Conservation (phyloP, 2,113 vertebrate genomes). For the Morone chrysops region DNA sequence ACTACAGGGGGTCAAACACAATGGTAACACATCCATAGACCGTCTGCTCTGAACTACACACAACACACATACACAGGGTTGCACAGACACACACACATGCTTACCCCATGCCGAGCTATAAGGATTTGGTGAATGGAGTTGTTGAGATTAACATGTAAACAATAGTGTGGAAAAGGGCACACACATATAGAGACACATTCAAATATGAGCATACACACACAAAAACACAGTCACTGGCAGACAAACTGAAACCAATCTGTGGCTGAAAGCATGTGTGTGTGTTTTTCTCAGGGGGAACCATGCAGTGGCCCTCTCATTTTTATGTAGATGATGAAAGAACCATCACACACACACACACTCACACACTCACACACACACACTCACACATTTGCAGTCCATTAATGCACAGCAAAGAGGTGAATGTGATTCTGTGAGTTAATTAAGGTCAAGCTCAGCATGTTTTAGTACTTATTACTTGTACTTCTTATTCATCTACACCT, state of each 20-base stretch:
- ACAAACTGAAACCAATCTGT: slow-evolving; percentile 21
- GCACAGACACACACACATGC: slow-evolving; percentile 2
- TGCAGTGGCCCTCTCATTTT: slow-evolving; percentile 51
- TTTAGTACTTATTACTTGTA: background rate
- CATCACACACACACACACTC: background rate
- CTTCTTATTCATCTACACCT: slow-evolving; percentile 7
- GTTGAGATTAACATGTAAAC: slow-evolving; percentile 71
- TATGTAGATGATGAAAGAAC: slow-evolving; percentile 52
- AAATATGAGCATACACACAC: slow-evolving; percentile 26
- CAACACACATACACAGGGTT: background rate
- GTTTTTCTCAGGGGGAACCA: slow-evolving; percentile 27
- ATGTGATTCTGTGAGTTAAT: slow-evolving; percentile 1
- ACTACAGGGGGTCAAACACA: slow-evolving; percentile 69
- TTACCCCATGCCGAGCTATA: slow-evolving; percentile 55
- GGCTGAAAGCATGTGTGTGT: background rate
- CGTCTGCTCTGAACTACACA: slow-evolving; percentile 55
- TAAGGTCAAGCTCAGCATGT: slow-evolving; percentile 27
- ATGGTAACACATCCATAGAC: slow-evolving; percentile 41
- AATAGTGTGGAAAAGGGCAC: slow-evolving; percentile 59
- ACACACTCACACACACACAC: slow-evolving; percentile 14
- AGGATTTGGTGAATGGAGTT: slow-evolving; percentile 55
- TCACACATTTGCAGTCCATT: slow-evolving; percentile 13
- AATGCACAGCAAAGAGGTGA: background rate
- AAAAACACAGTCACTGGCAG: slow-evolving; percentile 29
- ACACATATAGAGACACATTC: slow-evolving; percentile 12